Base-by-base conservation (phyloP, 1,140 invertebrate species). In the Nebria ingens region DNA sequence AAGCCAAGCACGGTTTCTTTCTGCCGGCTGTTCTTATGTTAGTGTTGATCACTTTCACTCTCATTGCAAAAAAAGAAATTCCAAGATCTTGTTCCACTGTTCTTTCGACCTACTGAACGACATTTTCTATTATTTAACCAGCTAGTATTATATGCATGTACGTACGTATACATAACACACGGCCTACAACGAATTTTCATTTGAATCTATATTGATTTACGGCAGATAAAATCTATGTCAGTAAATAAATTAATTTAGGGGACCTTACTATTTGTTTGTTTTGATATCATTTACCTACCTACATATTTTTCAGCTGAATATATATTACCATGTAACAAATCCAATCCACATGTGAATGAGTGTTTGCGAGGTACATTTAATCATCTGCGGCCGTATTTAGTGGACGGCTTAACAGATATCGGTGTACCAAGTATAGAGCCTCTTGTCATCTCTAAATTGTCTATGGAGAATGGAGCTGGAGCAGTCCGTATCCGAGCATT, bases 381-480 rank as follows among this genome's bases (percentile, higher is more conserved):
- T 61, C 84, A 87, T 65, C 68, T 87, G 1, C 75, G 79, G 55
- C 81, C 84, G 1, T 87, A 86, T 64, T 70, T 87, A 23, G 71
- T 80, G 2, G 71, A 74, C 62, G 86, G 86, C 52, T 78, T 89
- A 15, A 65, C 74, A 0, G 86, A 87, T 51, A 68, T 89, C 29
- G 73, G 80, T 1, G 75, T 89, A 13, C 85, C 84, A 1, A 76
- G 83, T 0, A 82, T 88, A 56, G 86, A 88, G 59, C 86, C 86
- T 0, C 65, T 88, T 55, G 68, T 72, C 2, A 85, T 89, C 34
- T 79, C 82, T 12, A 74, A 78, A 54, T 71, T 89, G 54, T 74
- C 79, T 22, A 87, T 89, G 77, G 83, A 86, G 66, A 88, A 88
- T 64, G 79, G 82, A 0, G 80, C 84, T 22, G 85, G 85, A 0